These are phyloP conservation scores for Premnoplex brunnescens DNA, from an alignment of 2,797 vertebrate genomes.

Conservation along the genomic window DNA sequence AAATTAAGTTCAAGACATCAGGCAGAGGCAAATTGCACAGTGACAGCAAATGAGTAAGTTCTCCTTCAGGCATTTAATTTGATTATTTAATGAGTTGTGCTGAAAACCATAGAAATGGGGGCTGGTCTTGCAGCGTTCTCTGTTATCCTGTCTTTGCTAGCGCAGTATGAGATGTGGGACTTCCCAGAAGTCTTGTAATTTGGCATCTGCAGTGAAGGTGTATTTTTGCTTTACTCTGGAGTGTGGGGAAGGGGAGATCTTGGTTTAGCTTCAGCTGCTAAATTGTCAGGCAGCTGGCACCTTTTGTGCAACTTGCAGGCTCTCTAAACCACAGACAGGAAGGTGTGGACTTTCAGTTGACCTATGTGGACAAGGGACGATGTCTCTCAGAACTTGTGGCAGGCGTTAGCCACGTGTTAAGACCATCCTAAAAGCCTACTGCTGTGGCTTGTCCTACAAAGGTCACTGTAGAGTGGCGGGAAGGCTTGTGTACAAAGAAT, in stretches of 20 bases:
- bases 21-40: neutral
- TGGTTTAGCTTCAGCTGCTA: neutral
- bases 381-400: neutral
- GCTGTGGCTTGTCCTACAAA: neutral
- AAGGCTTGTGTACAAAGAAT: neutral
- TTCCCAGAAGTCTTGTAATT: neutral
- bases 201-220: neutral
- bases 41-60: neutral
- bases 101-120: neutral
- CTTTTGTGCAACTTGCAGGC: neutral
- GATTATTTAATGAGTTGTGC: neutral
- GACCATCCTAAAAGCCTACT: neutral
- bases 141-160: neutral
- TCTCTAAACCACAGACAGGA: neutral
- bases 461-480: neutral
- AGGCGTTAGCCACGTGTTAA: neutral
- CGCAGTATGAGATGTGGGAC: neutral
- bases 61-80: constrained; percentile 9
- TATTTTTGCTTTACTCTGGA: neutral
- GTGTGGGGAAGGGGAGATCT: neutral
- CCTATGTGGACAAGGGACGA: neutral
- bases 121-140: neutral
- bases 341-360: neutral
- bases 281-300: neutral
- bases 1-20: neutral